Base-by-base conservation (phyloP, 2,113 vertebrate genomes). In the Raja brachyura region DNA sequence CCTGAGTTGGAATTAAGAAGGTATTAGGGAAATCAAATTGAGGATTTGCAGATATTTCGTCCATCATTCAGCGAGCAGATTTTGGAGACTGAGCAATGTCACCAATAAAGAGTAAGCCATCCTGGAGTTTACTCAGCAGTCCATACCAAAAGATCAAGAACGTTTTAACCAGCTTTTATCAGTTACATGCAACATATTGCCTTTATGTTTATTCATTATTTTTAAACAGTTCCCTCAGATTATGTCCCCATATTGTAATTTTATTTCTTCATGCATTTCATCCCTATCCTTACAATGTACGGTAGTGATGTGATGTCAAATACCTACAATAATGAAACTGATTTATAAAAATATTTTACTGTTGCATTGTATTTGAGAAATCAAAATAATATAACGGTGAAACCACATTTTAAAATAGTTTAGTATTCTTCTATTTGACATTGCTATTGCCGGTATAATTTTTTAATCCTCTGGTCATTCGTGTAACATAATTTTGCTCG, bases 1-100 rank as follows among this genome's bases (percentile, higher is more conserved):
- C 99, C 99, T 99, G 73, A 28, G 33, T 5, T 33, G 1, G 33
- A 14, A 77, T 8, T 16, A 18, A 88, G 31, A 86, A 88, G 63
- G 63, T 14, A 61, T 11, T 14, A 39, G 20, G 31, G 18, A 88
- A 63, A 66, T n/a, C 9, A 66, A 88, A 88, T 88, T 33, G 18
- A 63, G 14, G 13, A 63, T n/a, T 2, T 88, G 8, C 28, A 28
- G n/a, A 86, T 59, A 85, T 59, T 63, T 86, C 0, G 28, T 25
- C 20, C 54, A 13, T 11, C 20, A 25, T 59, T 83, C 10, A 86
- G 4, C 22, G 20, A 22, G 20, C 18, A n/a, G n/a, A 33, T 16
- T 86, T 59, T 88, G 56, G 59, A n/a, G 63, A 8, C n/a, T 18
- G 7, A 6, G 61, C 28, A 13, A 31, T 7, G 33, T 13, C 1